phyloP scores from a whole-genome alignment of 2,113 vertebrate species.

The Oceanites oceanicus region DNA sequence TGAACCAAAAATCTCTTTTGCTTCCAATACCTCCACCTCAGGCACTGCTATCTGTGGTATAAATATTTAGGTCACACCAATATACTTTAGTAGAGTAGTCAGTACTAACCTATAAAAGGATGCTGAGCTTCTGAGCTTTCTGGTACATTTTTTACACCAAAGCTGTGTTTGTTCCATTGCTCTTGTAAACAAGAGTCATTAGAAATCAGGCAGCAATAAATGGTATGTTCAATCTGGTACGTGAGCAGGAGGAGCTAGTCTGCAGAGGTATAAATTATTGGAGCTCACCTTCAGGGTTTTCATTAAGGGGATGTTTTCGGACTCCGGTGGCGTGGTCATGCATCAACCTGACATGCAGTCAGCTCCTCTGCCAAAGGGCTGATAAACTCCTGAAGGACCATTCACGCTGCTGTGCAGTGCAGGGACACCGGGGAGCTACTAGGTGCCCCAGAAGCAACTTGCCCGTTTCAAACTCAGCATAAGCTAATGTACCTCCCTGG shows the following conservation, averaged over 20 bases:
- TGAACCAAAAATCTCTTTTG: background rate
- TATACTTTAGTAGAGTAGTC: background rate
- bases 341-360: background rate
- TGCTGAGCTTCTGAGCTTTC: background rate
- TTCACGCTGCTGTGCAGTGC: background rate
- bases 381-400: background rate
- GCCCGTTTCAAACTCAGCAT: background rate
- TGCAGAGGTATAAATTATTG: background rate
- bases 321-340: accelerated
- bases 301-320: background rate
- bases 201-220: background rate
- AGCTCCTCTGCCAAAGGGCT: background rate
- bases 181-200: background rate
- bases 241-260: background rate
- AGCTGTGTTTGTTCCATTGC: background rate
- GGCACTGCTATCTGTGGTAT: background rate
- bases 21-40: background rate
- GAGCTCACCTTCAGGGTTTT: background rate
- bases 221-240: background rate
- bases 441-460: background rate
- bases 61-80: background rate
- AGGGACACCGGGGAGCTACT: background rate
- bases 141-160: background rate
- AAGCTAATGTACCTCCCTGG: background rate
- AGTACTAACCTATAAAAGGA: background rate